These are phyloP conservation scores for Lamproptera curius DNA, from an alignment of 2,888 invertebrate genomes.

Conservation along the genomic window DNA sequence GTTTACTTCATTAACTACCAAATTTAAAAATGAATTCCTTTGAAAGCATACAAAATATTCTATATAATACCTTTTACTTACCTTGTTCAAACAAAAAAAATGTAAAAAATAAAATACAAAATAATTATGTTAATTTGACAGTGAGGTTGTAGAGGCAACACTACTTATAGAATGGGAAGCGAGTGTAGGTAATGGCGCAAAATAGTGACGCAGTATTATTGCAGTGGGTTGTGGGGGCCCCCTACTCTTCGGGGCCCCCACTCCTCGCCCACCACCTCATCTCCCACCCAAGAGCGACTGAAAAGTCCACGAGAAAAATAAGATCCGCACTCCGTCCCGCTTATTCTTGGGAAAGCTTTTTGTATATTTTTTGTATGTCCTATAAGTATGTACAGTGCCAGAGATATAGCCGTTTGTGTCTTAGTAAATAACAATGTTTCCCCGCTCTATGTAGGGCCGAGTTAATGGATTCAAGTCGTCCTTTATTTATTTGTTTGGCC, in stretches of 20 bases:
- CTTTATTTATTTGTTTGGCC: background rate
- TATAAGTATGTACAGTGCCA: constrained; percentile 27
- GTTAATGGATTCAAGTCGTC: constrained; percentile 27
- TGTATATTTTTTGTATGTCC: constrained; percentile 70
- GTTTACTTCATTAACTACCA: too few species aligned
- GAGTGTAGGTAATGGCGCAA: constrained; percentile 79
- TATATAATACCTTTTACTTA: too few species aligned
- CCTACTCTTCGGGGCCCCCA: constrained; percentile 37
- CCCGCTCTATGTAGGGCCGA: constrained; percentile 25
- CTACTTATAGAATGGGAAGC: constrained; percentile 78
- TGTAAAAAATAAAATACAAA: background rate
- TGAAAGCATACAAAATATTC: too few species aligned
- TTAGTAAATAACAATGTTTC: constrained; percentile 47
- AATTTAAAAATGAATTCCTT: too few species aligned
- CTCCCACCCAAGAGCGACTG: constrained; percentile 64
- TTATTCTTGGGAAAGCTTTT: constrained; percentile 73
- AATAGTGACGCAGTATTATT: constrained; percentile 80
- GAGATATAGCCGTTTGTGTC: constrained; percentile 24
- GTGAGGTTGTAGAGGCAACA: constrained; percentile 57
- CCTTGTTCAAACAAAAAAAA: too few species aligned
- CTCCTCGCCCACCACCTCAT: constrained; percentile 38
- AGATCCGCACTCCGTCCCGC: constrained; percentile 76
- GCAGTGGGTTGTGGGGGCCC: constrained; percentile 65
- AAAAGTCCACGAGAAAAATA: constrained; percentile 79
- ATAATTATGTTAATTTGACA: constrained; percentile 16